phyloP scores from a whole-genome alignment of 2,113 vertebrate genomes.

The Tragelaphus strepsiceros region DNA sequence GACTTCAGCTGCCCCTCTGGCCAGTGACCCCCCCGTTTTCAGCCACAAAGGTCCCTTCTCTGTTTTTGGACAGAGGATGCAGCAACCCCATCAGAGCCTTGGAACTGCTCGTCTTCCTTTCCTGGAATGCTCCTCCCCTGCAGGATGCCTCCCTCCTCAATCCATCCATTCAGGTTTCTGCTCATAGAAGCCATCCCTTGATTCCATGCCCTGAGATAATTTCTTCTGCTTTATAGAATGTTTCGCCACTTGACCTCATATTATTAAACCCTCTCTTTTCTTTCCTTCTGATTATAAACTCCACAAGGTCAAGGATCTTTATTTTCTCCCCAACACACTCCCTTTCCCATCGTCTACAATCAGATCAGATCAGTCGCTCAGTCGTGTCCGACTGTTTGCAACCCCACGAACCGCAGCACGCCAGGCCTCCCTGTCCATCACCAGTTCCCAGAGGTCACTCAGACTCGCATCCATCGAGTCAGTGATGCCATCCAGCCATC shows the following conservation, averaged over 20 bases:
- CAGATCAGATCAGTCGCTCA: too few relatives aligned
- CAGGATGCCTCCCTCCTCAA: not conserved
- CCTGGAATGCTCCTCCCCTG: not conserved
- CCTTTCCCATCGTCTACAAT: not conserved
- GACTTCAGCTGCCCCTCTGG: not conserved
- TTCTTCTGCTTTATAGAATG: not conserved
- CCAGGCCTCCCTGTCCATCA: too few relatives aligned
- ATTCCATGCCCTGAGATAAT: not conserved
- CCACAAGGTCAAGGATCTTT: not conserved
- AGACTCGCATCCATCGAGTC: too few relatives aligned
- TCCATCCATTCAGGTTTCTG: not conserved
- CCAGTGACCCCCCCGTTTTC: not conserved
- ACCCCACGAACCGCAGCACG: too few relatives aligned
- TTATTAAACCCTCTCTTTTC: not conserved
- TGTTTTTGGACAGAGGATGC: accelerated
- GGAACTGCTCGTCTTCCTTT: not conserved
- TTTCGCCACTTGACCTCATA: not conserved
- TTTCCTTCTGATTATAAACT: not conserved
- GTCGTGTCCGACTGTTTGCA: too few relatives aligned
- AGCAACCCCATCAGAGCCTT: not conserved
- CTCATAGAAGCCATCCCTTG: not conserved
- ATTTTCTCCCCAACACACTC: not conserved
- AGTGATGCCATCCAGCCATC: too few relatives aligned
- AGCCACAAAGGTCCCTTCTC: not conserved
- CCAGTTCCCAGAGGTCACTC: too few relatives aligned